Conservation (phyloP, 2,888 invertebrate genomes). For the Hemaris fuciformis region DNA sequence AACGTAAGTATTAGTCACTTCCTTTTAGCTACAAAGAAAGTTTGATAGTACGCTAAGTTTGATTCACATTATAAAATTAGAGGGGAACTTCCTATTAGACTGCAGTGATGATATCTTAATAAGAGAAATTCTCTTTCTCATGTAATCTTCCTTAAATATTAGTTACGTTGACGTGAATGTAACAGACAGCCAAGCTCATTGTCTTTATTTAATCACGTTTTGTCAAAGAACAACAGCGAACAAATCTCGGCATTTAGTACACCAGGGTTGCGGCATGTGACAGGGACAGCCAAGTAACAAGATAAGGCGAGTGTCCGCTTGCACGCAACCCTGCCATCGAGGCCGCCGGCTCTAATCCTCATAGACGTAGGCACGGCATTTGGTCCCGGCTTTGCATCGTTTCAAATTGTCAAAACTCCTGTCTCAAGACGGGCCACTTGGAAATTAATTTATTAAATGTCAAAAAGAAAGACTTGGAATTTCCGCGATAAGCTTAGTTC, state of each 20-base stretch:
- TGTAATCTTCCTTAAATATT: too few species aligned
- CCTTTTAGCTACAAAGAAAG: too few species aligned
- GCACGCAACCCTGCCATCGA: constrained; percentile 30
- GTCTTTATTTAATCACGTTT: constrained; percentile 14
- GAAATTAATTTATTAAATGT: neutral
- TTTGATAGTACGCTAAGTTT: too few species aligned
- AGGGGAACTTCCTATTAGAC: too few species aligned
- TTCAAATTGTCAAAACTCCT: constrained; percentile 41
- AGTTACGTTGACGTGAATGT: too few species aligned
- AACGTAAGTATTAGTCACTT: too few species aligned
- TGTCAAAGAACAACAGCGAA: constrained; percentile 27
- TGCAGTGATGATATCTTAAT: too few species aligned
- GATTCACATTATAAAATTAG: too few species aligned
- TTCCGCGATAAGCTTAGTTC: neutral
- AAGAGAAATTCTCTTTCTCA: too few species aligned
- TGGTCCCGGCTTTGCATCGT: constrained; percentile 32
- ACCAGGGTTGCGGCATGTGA: constrained; percentile 47
- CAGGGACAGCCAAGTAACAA: constrained; percentile 60
- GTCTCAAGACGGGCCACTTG: constrained; percentile 19
- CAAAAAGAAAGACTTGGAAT: neutral
- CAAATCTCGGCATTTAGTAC: constrained; percentile 51
- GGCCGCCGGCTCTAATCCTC: constrained; percentile 19
- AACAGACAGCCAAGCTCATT: neutral
- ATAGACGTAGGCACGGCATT: constrained; percentile 14
- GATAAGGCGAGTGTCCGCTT: constrained; percentile 56